Evolutionary conservation across 2,113 vertebrate species (phyloP).

Genomic region (Protobothrops mucrosquamatus): DNA sequence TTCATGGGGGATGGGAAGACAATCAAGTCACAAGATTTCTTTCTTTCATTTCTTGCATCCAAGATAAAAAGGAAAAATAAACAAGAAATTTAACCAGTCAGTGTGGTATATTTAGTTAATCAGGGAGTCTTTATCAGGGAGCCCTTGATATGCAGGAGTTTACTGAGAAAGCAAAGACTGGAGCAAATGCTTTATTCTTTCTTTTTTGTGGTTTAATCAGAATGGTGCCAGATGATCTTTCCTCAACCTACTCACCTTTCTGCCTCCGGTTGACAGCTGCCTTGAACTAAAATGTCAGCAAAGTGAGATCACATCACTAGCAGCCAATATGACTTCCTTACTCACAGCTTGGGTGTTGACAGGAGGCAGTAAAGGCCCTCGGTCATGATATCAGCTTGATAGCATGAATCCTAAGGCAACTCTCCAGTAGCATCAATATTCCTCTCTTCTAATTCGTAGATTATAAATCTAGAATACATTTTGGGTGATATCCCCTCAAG

Average conservation of each 20-base stretch:
- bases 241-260: background rate
- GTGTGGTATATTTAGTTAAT: slow-evolving; percentile 27
- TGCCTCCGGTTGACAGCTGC: slow-evolving; percentile 44
- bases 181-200: slow-evolving; percentile 2
- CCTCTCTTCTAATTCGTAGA: background rate
- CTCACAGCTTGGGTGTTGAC: slow-evolving; percentile 37
- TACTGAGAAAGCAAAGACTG: slow-evolving; percentile 48
- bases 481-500: background rate
- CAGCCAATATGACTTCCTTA: slow-evolving; percentile 52
- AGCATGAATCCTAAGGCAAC: background rate
- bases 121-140: slow-evolving; percentile 23
- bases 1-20: too few species aligned
- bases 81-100: slow-evolving; percentile 18
- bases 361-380: slow-evolving; percentile 54
- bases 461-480: background rate
- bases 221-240: slow-evolving; percentile 55
- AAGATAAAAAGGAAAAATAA: background rate
- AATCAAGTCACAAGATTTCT: background rate
- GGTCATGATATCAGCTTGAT: slow-evolving; percentile 31
- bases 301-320: slow-evolving; percentile 45
- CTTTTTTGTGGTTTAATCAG: slow-evolving; percentile 22
- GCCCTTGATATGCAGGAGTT: slow-evolving; percentile 48
- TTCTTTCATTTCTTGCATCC: background rate
- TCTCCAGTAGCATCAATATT: rapidly evolving
- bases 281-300: slow-evolving; percentile 59